Percentiles rank a stretch among this genome's conserved stretches.
Evolutionary conservation across 2,888 invertebrate species (phyloP).

Genomic region (Blastobasis adustella): DNA sequence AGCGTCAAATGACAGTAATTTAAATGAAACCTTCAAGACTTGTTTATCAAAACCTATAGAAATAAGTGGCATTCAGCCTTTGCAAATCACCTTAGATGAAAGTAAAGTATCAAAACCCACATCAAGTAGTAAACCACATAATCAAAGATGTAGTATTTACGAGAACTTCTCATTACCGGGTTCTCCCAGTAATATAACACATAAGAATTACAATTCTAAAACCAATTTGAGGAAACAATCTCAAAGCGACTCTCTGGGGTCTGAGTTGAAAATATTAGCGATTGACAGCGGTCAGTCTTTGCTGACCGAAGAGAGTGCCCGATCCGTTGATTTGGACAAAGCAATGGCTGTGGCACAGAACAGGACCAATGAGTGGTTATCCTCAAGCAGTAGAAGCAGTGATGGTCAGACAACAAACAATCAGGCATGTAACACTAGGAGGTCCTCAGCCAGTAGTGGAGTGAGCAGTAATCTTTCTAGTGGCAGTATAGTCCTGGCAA

Average conservation of each 20-base stretch:
- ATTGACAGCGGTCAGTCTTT: slow-evolving; percentile 16
- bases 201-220: slow-evolving; percentile 55
- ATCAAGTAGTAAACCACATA: slow-evolving; percentile 13
- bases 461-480: slow-evolving; percentile 58
- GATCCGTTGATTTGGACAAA: slow-evolving; percentile 39
- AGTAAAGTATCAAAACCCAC: slow-evolving; percentile 17
- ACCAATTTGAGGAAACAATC: slow-evolving; percentile 38
- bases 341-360: slow-evolving; percentile 54
- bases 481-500: slow-evolving; percentile 67
- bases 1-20: slow-evolving; percentile 19
- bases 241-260: slow-evolving; percentile 2
- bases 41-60: slow-evolving; percentile 43
- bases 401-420: slow-evolving; percentile 22
- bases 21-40: slow-evolving; percentile 45
- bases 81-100: slow-evolving; percentile 38
- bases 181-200: slow-evolving; percentile 53
- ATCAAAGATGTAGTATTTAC: slow-evolving; percentile 44
- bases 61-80: slow-evolving; percentile 46
- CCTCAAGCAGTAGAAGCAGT: slow-evolving; percentile 26
- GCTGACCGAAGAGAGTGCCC: slow-evolving; percentile 32
- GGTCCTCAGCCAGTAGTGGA: slow-evolving; percentile 63
- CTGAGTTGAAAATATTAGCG: slow-evolving; percentile 16
- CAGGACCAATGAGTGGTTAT: slow-evolving; percentile 56
- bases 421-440: slow-evolving; percentile 44
- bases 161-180: slow-evolving; percentile 63